Evolutionary conservation across 37 sponge, comb jelly and placozoan genomes (phyloP).

Genomic region (Beroe ovata): DNA sequence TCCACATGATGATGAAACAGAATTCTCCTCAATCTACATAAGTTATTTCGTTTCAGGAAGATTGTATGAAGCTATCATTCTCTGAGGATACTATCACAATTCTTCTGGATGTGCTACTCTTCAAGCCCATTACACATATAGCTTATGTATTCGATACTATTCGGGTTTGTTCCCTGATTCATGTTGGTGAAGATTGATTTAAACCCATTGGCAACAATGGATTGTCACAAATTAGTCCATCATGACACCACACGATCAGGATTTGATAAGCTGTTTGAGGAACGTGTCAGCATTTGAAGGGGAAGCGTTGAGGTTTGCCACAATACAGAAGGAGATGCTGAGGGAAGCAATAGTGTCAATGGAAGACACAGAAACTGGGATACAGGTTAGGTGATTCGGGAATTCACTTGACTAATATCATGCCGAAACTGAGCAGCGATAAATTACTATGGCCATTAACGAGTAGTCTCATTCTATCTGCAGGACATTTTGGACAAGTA

Average conservation of each 20-base stretch:
- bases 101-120: slow-evolving; percentile 17
- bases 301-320: not conserved
- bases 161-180: no score
- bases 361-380: not conserved
- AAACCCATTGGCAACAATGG: no score
- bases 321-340: slow-evolving; percentile 27
- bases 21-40: not conserved
- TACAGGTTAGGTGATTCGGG: slow-evolving; percentile 14
- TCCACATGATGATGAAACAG: not conserved
- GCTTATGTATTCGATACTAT: slow-evolving; percentile 37
- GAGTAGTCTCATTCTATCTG: not conserved
- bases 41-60: slow-evolving; percentile 16
- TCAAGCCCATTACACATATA: slow-evolving; percentile 34
- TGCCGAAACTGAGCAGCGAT: no score
- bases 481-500: slow-evolving; percentile 49
- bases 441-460: no score
- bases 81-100: slow-evolving; percentile 21
- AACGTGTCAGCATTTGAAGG: not conserved
- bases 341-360: not conserved
- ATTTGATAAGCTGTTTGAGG: slow-evolving; percentile 20
- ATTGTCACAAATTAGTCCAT: no score
- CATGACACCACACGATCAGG: not conserved
- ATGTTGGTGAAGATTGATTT: no score
- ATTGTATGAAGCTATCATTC: not conserved
- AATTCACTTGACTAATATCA: no score